Percentiles rank a stretch among this genome's conserved stretches.
These are phyloP conservation scores for Notolepis coatsorum DNA, from an alignment of 2,797 vertebrate genomes.

Conservation along the genomic window DNA sequence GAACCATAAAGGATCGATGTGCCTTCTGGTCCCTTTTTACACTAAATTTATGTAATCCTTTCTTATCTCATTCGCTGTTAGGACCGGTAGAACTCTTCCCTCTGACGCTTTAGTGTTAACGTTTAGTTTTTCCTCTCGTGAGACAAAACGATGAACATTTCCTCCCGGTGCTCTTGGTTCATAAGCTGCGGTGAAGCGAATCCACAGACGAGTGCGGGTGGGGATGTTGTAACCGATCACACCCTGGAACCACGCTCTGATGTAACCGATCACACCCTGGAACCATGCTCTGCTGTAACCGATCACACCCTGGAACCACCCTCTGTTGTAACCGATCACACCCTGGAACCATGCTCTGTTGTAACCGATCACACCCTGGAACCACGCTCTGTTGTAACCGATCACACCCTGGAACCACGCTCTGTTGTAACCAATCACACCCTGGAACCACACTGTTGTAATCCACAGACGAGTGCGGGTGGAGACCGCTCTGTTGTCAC, in stretches of 20 bases:
- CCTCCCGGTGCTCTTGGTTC: conserved; percentile 25
- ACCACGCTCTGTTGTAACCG: too few species aligned
- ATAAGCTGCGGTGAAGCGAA: conserved; percentile 21
- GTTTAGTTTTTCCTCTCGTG: conserved; percentile 23
- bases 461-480: neutral
- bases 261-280: too few species aligned
- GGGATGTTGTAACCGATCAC: conserved; percentile 4
- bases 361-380: too few species aligned
- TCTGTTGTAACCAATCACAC: too few species aligned
- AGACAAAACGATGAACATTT: conserved; percentile 36
- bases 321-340: too few species aligned
- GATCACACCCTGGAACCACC: too few species aligned
- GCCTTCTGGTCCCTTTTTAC: conserved; percentile 58
- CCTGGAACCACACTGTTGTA: too few species aligned
- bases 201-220: conserved; percentile 2
- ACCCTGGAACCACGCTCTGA: too few species aligned
- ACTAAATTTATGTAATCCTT: conserved; percentile 35
- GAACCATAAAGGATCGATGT: conserved; percentile 53
- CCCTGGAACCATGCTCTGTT: too few species aligned
- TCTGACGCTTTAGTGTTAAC: conserved; percentile 14
- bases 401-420: too few species aligned
- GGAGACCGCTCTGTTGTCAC: conserved; percentile 7
- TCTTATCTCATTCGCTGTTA: conserved; percentile 28
- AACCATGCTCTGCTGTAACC: too few species aligned
- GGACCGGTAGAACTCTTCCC: conserved; percentile 4